Evolutionary conservation across 2,888 invertebrate species (phyloP), one percentile per base, ranked within the genome.

Genomic region (Synergus laeviventris): DNA sequence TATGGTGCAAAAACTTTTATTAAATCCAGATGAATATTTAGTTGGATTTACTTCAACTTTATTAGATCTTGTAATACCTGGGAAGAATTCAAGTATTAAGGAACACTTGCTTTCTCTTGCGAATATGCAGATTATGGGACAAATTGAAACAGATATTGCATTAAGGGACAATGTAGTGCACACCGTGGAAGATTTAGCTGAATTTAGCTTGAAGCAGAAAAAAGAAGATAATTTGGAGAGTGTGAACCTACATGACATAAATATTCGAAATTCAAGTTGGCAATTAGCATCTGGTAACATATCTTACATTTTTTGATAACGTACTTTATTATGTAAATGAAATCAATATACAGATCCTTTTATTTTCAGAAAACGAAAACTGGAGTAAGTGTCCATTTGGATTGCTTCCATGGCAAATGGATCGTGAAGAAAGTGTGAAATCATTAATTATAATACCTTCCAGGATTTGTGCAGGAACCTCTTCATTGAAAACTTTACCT

Each of bases 301-400:
- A 16, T 54, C n/a, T 24, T 73, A 39, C 75, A 64, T 39, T 31
- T 31, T 31, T 31, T 31, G 7, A 1, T 31, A 31, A 31, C 31
- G 5, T 0, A 31, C 5, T 31, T 31, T 31, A 31, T 31, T 5
- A 31, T 31, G 56, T 76, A 16, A 54, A 76, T 49, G 56, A 80
- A 76, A 73, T 73, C 45, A 64, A 18, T 42, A 42, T 9, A 42
- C 1, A 9, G 9, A 14, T 11, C 83, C 81, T 90, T 76, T 87
- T 91, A 79, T 82, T 91, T 78, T 78, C 78, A 84, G 87, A 85
- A 66, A 81, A 85, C 74, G 74, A 86, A 75, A 85, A 90, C 76
- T 94, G 93, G 93, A 83, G 87, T 38, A 82, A 82, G 59, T 92
- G 91, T 84, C 92, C 93, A 16, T 91, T 93, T 84, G 94, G 94